phyloP scores from a whole-genome alignment of 1,140 invertebrate genomes.

The Pygmarrhopalites habei region DNA sequence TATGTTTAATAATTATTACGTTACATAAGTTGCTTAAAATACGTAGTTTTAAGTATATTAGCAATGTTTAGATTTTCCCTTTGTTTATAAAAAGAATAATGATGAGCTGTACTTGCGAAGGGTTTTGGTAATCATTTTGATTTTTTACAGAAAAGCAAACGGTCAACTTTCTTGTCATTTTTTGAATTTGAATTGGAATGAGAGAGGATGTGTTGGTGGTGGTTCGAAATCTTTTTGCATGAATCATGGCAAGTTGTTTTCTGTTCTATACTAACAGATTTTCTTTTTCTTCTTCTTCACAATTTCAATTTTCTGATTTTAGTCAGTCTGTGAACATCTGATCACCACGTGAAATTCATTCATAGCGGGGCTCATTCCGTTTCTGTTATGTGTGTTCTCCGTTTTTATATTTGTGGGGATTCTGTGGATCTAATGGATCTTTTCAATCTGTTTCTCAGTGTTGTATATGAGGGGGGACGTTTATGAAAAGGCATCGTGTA shows the following conservation, averaged over 20 bases:
- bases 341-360: background rate
- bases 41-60: background rate
- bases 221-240: background rate
- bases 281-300: background rate
- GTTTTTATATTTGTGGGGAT: no score
- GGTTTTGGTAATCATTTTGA: background rate
- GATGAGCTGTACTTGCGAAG: background rate
- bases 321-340: background rate
- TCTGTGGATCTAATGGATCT: no score
- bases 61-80: background rate
- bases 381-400: background rate
- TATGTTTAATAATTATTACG: background rate
- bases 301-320: background rate
- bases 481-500: no score
- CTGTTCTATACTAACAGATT: background rate
- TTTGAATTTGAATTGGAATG: slow-evolving; percentile 14
- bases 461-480: no score
- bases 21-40: background rate
- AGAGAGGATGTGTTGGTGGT: slow-evolving; percentile 13
- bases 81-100: background rate
- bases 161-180: slow-evolving; percentile 14
- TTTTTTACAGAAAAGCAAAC: slow-evolving; percentile 6
- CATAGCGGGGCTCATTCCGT: background rate
- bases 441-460: no score
- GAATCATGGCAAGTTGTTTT: background rate